Evolutionary conservation across 2,113 vertebrate genomes (phyloP).

Genomic region (Nannobrachium achirus): DNA sequence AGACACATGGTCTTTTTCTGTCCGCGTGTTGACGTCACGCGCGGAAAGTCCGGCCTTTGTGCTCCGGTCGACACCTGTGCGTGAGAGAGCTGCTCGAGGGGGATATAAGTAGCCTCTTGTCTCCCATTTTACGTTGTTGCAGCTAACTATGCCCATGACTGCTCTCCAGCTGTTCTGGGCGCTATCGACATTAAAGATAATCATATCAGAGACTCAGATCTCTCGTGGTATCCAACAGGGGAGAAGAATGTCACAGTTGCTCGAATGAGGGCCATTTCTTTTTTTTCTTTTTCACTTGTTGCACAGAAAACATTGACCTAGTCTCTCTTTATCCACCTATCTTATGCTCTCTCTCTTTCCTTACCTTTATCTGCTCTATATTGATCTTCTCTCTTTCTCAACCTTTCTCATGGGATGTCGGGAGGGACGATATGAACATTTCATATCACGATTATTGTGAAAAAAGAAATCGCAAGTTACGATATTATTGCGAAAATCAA

Average conservation of each 20-base stretch:
- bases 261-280: conserved; percentile 41
- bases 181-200: conserved; percentile 41
- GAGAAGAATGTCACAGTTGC: conserved; percentile 42
- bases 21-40: conserved; percentile 21
- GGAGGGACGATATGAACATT: no score
- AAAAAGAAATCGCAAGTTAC: no score
- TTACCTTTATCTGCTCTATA: no score
- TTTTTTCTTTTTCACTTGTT: conserved; percentile 36
- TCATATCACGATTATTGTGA: no score
- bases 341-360: background rate
- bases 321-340: conserved; percentile 69
- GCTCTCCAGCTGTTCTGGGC: conserved; percentile 47
- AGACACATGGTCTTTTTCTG: conserved; percentile 32
- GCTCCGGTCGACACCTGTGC: conserved; percentile 6
- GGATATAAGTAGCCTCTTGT: background rate
- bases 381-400: no score
- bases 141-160: background rate
- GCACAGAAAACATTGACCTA: conserved; percentile 80
- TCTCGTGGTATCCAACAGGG: conserved; percentile 28
- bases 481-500: no score
- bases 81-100: background rate
- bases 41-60: conserved; percentile 16
- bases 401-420: no score
- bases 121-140: background rate
- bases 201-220: conserved; percentile 34